Evolutionary conservation across 2,797 vertebrate species (phyloP).

Genomic region (Oryzias dopingdopingensis): DNA sequence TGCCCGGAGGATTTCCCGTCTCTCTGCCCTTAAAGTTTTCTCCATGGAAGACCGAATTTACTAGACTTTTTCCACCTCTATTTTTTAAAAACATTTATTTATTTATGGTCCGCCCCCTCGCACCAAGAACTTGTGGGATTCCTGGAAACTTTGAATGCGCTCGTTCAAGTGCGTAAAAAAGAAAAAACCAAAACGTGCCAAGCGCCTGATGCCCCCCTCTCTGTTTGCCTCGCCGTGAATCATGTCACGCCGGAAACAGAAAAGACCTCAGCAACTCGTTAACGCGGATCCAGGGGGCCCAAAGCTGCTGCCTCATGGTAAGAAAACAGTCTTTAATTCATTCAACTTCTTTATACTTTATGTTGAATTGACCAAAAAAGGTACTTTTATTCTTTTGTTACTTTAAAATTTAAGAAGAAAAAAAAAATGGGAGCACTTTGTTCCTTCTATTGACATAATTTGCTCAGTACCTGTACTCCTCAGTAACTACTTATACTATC

Average conservation of each 20-base stretch:
- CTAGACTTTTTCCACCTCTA: background rate
- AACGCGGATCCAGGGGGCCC: conserved; percentile 81
- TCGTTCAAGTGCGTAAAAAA: conserved; percentile 48
- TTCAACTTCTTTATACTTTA: background rate
- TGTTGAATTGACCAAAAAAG: no score
- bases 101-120: background rate
- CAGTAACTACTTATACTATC: no score
- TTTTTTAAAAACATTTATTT: background rate
- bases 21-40: conserved; percentile 14
- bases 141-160: conserved; percentile 45
- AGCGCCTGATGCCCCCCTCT: conserved; percentile 73
- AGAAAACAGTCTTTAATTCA: conserved; percentile 49
- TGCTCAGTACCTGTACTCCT: no score
- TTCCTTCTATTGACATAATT: no score
- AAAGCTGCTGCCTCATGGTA: conserved; percentile 75
- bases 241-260: conserved; percentile 88
- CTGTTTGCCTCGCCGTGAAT: conserved; percentile 76
- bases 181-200: conserved; percentile 35
- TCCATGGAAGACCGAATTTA: conserved; percentile 3
- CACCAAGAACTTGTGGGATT: conserved; percentile 15
- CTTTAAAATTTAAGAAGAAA: no score
- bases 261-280: conserved; percentile 84
- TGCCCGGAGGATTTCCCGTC: conserved; percentile 57
- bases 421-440: no score
- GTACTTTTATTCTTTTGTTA: no score